These are phyloP conservation scores for Acanthosepion esculentum DNA, from an alignment of 2,888 invertebrate species.

Conservation along the genomic window DNA sequence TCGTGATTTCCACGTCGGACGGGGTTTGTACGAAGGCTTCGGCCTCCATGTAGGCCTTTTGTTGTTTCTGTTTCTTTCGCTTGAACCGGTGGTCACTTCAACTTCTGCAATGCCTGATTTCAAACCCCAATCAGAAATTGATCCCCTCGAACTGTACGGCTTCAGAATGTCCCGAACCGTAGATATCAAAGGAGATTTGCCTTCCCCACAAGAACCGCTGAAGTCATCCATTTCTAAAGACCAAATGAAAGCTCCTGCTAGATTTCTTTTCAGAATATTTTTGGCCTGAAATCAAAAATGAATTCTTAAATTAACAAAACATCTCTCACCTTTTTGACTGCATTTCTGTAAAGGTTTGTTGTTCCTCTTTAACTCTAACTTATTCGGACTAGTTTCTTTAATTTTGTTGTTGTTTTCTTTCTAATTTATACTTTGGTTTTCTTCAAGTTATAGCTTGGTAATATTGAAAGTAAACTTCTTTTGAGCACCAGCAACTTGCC, in stretches of 20 bases:
- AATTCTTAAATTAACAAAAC: not conserved
- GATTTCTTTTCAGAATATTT: conserved; percentile 56
- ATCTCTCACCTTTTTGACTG: too few species aligned
- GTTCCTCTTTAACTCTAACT: too few species aligned
- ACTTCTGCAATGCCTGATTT: conserved; percentile 42
- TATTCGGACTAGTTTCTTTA: too few species aligned
- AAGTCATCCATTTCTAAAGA: conserved; percentile 97
- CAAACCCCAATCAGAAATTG: not conserved
- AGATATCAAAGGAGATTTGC: conserved; percentile 90
- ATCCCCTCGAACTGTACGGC: conserved; percentile 50
- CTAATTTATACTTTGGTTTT: too few species aligned
- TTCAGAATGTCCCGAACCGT: conserved; percentile 82
- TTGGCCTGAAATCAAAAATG: conserved; percentile 54
- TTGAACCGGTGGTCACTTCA: not conserved
- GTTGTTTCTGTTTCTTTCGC: not conserved
- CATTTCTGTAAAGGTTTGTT: too few species aligned
- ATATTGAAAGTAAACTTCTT: too few species aligned
- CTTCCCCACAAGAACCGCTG: conserved; percentile 87
- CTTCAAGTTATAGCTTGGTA: too few species aligned
- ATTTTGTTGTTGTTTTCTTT: too few species aligned
- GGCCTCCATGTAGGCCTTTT: not conserved
- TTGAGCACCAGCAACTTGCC: too few species aligned
- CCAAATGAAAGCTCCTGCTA: conserved; percentile 96
- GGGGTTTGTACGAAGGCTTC: not conserved
- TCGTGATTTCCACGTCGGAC: conserved; percentile 48